phyloP scores from a whole-genome alignment of 2,113 vertebrate species.

The Microcebus tavaratra region DNA sequence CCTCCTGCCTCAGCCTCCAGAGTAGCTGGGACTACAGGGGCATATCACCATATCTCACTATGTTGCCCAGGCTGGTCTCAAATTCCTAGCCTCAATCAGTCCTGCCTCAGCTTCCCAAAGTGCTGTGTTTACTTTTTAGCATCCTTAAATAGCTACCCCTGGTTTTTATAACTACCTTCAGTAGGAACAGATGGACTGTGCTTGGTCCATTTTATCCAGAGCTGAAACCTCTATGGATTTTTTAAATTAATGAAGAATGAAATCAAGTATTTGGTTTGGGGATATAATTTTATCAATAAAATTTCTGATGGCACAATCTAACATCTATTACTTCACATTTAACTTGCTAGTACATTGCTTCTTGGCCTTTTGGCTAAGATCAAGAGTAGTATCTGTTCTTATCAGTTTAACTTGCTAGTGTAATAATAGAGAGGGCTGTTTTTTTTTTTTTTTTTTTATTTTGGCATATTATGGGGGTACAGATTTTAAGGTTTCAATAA shows the following conservation, averaged over 20 bases:
- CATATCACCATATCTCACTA: no score
- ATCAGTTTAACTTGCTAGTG: no score
- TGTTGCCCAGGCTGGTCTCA: no score
- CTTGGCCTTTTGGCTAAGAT: no score
- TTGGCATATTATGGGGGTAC: no score
- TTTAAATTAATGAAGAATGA: slow-evolving; percentile 8
- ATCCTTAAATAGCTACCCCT: background rate
- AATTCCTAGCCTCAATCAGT: no score
- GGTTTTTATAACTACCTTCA: background rate
- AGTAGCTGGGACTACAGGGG: no score
- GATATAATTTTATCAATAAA: background rate
- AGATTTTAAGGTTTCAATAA: no score
- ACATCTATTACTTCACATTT: background rate
- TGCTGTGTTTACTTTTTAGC: background rate
- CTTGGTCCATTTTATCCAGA: background rate
- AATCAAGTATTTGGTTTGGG: background rate
- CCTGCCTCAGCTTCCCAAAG: no score
- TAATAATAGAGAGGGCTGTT: background rate
- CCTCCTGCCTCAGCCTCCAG: no score
- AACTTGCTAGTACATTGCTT: background rate
- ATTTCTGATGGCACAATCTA: background rate
- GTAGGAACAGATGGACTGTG: background rate
- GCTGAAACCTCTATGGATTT: background rate
- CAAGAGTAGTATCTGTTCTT: no score
- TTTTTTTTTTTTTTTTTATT: background rate